phyloP scores from a whole-genome alignment of 2,888 invertebrate species.

The Acholoe squamosa region DNA sequence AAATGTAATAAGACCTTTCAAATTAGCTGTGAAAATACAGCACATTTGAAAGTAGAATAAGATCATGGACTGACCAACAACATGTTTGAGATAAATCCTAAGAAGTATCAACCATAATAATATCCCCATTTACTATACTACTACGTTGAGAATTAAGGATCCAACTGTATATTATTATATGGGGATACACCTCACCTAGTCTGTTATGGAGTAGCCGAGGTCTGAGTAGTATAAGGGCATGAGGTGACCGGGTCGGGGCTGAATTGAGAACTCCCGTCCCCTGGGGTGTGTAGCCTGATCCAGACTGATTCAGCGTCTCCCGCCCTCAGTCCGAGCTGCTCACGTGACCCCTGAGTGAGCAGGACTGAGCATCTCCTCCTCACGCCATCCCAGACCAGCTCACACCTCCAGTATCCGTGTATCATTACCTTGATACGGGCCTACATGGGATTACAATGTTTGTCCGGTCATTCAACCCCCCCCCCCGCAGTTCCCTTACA shows the following conservation, averaged over 20 bases:
- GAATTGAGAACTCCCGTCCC: not conserved
- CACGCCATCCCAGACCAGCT: not conserved
- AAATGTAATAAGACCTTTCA: too few relatives aligned
- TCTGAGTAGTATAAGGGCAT: too few relatives aligned
- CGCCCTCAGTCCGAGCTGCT: not conserved
- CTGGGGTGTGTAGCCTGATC: not conserved
- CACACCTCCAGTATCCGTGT: conserved; percentile 8
- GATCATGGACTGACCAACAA: too few relatives aligned
- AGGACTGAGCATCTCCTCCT: not conserved
- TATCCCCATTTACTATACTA: too few relatives aligned
- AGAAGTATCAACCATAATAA: too few relatives aligned
- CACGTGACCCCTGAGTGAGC: conserved; percentile 38
- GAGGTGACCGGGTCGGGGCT: not conserved
- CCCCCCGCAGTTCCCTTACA: not conserved
- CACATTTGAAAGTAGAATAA: too few relatives aligned
- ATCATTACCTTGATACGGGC: conserved; percentile 32
- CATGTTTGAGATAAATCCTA: too few relatives aligned
- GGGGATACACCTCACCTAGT: too few relatives aligned
- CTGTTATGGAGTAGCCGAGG: too few relatives aligned
- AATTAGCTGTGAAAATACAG: too few relatives aligned
- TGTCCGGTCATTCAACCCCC: not conserved
- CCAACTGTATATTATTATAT: too few relatives aligned
- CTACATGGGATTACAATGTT: conserved; percentile 45
- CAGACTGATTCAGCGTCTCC: not conserved
- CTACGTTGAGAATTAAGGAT: too few relatives aligned